Evolutionary conservation across 1,140 invertebrate species (phyloP), one percentile per base, ranked within the genome.

Genomic region (Sycophila sp.): DNA sequence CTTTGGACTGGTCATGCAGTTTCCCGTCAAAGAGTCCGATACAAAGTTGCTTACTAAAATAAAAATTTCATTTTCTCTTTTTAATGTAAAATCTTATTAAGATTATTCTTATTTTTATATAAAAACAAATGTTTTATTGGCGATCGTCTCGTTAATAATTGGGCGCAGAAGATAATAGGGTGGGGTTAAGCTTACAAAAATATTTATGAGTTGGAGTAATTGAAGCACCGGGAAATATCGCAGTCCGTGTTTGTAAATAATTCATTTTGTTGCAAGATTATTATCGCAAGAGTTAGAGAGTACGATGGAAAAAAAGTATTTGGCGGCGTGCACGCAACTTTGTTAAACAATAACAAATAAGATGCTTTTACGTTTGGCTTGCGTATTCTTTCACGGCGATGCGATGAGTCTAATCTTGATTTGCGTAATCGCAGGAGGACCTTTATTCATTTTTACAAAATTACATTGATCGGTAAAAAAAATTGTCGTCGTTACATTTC

Each of bases 41-140:
- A 79, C 77, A 38, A 82, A 84, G 36, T 69, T 78, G 69, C 75
- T 80, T 17, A 81, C 83, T 84, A 76, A 49, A 70, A 70, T 64
- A 1, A 45, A 67, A 55, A 1, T 26, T 4, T 13, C 11, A 13
- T 38, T 17, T 26, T 26, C 17, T 2, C 34, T 62, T 6, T n/a
- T 45, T 60, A 38, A 40, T 19, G 26, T 19, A 22, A 40, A 24
- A 11, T 24, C 40, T 17, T 42, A 15, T n/a, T 17, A 13, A 7
- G 4, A 17, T 15, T 1, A 17, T 42, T n/a, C n/a, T 42, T n/a
- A n/a, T 42, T n/a, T n/a, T n/a, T n/a, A 24, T 30, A 55, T 17
- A 28, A 53, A 53, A 13, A 8, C 22, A 30, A 32, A 15, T 32
- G 32, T 53, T 53, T 28, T 55, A 15, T 30, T 4, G 17, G 30